Evolutionary conservation across 2,113 vertebrate genomes (phyloP).

Genomic region (Gulo gulo): DNA sequence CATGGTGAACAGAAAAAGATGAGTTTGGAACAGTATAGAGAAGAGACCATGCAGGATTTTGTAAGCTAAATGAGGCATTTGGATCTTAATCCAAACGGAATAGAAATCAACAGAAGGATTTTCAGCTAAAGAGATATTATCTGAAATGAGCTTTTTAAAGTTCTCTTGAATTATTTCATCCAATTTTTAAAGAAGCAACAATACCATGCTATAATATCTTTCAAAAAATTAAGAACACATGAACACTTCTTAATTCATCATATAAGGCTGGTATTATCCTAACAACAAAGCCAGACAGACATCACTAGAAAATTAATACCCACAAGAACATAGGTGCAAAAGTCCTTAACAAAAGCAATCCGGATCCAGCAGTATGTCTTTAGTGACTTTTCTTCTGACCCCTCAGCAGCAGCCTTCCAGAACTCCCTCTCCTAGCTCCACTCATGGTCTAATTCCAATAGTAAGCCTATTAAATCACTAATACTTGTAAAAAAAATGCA

Average conservation of each 20-base stretch:
- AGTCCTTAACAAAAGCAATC: neutral
- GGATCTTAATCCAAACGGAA: neutral
- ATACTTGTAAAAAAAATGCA: neutral
- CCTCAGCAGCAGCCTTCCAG: neutral
- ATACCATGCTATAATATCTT: neutral
- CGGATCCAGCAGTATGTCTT: neutral
- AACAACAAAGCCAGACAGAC: neutral
- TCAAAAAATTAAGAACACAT: neutral
- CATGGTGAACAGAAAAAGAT: neutral
- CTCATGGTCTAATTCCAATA: neutral
- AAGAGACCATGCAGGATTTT: neutral
- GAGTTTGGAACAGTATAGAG: neutral
- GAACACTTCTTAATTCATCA: neutral
- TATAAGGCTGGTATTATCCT: neutral
- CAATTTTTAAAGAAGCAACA: conserved; percentile 17
- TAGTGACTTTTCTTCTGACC: neutral
- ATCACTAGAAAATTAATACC: neutral
- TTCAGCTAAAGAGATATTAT: neutral
- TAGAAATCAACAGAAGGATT: neutral
- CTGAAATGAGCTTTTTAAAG: neutral
- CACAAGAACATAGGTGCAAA: neutral
- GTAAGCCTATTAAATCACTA: neutral
- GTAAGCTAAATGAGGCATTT: neutral
- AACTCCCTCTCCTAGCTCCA: neutral
- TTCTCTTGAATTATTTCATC: conserved; percentile 15